phyloP scores from a whole-genome alignment of 2,797 vertebrate species.

The Arremon brunneinucha region DNA sequence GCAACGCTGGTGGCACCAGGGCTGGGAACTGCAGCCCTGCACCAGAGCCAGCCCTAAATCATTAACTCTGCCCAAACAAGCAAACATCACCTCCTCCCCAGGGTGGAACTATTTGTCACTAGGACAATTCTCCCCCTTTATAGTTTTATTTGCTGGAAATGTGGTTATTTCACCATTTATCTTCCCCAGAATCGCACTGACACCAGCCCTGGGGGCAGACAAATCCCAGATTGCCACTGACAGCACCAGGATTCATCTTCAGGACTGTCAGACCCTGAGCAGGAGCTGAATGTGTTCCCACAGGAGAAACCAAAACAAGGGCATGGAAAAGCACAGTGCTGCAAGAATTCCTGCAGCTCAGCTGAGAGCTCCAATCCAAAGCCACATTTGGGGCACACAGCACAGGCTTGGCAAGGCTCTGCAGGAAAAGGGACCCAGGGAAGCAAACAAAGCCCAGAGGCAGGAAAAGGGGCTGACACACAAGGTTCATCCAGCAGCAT shows the following conservation, averaged over 20 bases:
- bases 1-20: not conserved
- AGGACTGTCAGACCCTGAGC: not conserved
- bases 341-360: not conserved
- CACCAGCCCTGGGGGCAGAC: not conserved
- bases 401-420: not conserved
- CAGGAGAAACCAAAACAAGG: not conserved
- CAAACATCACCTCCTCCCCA: not conserved
- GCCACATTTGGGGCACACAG: no score
- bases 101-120: not conserved
- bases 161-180: not conserved
- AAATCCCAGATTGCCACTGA: not conserved
- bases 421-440: not conserved
- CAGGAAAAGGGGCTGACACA: not conserved
- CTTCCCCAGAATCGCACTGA: not conserved
- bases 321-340: rapidly evolving
- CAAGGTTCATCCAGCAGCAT: not conserved
- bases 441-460: not conserved
- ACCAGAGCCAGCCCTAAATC: not conserved
- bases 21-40: not conserved
- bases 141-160: not conserved
- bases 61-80: not conserved
- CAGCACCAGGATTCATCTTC: rapidly evolving
- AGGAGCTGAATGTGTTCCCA: rapidly evolving
- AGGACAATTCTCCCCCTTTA: not conserved
- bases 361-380: no score